Percentiles rank a stretch among this genome's conserved stretches.
These are phyloP conservation scores for Gavia stellata DNA, from an alignment of 2,113 vertebrate genomes.

Conservation along the genomic window DNA sequence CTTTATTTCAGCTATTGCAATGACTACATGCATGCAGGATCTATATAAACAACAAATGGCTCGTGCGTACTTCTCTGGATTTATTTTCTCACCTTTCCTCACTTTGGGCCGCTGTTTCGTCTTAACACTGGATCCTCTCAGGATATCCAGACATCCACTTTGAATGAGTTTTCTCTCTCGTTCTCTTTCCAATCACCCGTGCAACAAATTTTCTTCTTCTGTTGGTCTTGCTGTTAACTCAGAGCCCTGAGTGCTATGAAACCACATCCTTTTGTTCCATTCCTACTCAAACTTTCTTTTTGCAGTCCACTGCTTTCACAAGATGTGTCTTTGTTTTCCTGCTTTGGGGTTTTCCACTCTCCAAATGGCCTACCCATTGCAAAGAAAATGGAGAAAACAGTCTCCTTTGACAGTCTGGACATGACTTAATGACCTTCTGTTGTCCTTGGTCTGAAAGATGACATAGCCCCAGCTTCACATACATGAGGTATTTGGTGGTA, in stretches of 20 bases:
- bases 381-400: not conserved
- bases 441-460: conserved; percentile 24
- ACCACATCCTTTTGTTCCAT: not conserved
- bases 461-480: not conserved
- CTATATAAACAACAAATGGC: not conserved
- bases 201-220: not conserved
- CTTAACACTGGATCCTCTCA: not conserved
- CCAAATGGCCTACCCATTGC: not conserved
- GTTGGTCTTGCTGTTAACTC: not conserved
- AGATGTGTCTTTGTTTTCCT: not conserved
- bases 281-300: not conserved
- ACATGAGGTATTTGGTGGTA: conserved; percentile 1
- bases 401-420: not conserved
- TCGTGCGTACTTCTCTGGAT: not conserved
- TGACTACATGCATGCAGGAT: not conserved
- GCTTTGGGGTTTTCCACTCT: not conserved
- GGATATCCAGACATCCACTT: not conserved
- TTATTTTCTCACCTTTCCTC: not conserved
- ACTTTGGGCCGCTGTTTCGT: not conserved
- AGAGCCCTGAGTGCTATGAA: not conserved
- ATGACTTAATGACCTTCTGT: conserved; percentile 15
- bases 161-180: not conserved
- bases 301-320: not conserved
- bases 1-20: not conserved
- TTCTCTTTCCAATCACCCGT: not conserved